Evolutionary conservation across 2,888 invertebrate genomes (phyloP).

Genomic region (Uropetala carovei): DNA sequence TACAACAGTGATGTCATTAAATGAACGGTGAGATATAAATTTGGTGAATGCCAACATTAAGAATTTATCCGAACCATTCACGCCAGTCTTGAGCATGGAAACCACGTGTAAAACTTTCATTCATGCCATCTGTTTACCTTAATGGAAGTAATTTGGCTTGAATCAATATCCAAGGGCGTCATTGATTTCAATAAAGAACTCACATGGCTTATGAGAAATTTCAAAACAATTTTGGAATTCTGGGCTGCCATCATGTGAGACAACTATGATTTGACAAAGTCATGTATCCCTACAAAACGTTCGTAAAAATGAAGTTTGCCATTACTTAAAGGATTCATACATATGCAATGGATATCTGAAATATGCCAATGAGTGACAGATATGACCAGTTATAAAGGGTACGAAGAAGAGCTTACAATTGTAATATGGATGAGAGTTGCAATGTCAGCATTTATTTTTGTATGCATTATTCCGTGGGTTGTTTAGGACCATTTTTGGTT

Average conservation of each 20-base stretch:
- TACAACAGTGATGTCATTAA: slow-evolving; percentile 75
- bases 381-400: too few species aligned
- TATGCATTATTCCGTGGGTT: too few species aligned
- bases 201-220: background rate
- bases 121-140: slow-evolving; percentile 32
- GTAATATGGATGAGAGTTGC: too few species aligned
- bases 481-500: too few species aligned
- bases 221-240: background rate
- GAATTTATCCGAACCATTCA: slow-evolving; percentile 40
- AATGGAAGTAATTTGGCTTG: background rate
- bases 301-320: too few species aligned
- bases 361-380: too few species aligned
- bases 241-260: background rate
- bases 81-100: slow-evolving; percentile 39
- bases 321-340: too few species aligned
- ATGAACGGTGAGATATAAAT: slow-evolving; percentile 74
- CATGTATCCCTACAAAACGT: too few species aligned
- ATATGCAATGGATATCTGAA: too few species aligned
- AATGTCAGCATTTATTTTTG: too few species aligned
- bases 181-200: background rate
- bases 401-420: too few species aligned
- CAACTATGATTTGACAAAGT: background rate
- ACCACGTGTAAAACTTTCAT: background rate
- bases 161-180: slow-evolving; percentile 37
- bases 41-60: slow-evolving; percentile 17